phyloP scores from a whole-genome alignment of 2,797 vertebrate species.

The Lepus oiostolus region DNA sequence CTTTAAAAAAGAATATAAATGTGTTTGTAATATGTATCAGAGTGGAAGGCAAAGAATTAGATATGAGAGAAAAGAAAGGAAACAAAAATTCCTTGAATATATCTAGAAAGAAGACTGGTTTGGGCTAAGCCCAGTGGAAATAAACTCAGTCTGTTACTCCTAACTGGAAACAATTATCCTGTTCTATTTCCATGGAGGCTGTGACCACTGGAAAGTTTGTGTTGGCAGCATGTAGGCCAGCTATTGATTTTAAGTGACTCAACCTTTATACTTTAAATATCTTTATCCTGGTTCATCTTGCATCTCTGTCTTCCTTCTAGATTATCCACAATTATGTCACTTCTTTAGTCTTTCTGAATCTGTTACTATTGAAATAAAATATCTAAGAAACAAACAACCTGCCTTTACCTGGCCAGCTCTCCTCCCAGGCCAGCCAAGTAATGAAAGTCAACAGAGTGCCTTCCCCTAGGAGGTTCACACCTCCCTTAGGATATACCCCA shows the following conservation, averaged over 20 bases:
- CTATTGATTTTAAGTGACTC: background rate
- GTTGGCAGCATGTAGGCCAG: conserved; percentile 45
- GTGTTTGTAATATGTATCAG: background rate
- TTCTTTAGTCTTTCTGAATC: background rate
- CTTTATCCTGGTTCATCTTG: background rate
- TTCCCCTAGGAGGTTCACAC: too few species aligned
- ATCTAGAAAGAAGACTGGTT: conserved; percentile 28
- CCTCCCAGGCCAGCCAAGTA: too few species aligned
- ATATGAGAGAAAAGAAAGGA: background rate
- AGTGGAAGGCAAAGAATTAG: background rate
- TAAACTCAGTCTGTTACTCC: background rate
- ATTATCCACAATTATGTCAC: background rate
- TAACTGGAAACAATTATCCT: conserved; percentile 41
- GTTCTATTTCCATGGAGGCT: background rate
- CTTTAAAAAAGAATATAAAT: too few species aligned
- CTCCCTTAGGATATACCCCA: too few species aligned
- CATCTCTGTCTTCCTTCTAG: background rate
- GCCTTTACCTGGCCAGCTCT: too few species aligned
- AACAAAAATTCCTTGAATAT: background rate
- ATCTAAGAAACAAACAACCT: background rate
- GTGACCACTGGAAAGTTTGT: conserved; percentile 29
- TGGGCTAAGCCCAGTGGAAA: conserved; percentile 53
- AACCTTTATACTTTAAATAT: background rate
- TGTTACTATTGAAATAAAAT: background rate
- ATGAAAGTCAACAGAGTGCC: too few species aligned